Base-by-base conservation (phyloP, 2,888 invertebrate genomes). In the Tenthredo notha region DNA sequence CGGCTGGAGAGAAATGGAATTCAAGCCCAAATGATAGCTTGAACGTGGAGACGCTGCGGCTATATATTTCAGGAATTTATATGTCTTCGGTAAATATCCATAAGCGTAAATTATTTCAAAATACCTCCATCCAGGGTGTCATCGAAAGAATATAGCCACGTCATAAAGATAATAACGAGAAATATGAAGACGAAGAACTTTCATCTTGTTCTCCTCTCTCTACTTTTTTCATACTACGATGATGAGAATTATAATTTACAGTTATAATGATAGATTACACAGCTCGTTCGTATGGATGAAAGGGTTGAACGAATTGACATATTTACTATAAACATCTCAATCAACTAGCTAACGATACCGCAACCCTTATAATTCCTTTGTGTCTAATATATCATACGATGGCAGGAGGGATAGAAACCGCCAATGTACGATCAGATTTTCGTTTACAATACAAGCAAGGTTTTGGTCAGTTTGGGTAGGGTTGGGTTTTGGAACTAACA, bases 371-470 rank as follows among this genome's bases (percentile, higher is more conserved):
- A 74, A 74, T 74, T 43, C 43, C 72, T 43, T 43, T 15, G n/a
- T 43, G 67, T 25, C 43, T 15, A 40, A 40, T 40, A 43, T 74
- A 74, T 37, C 72, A 74, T 43, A 74, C 37, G 12, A 29, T 43
- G 43, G 4, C 10, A 12, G 43, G 18, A 74, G 21, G 43, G 72
- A 21, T 43, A 15, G 43, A 43, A 25, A 21, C 37, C 25, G n/a
- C 33, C n/a, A 77, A 77, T 77, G 15, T 50, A 77, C 54, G 50
- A 77, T 50, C 50, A 54, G 54, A 47, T 77, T 77, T 67, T 18
- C 33, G 67, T 67, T 77, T 77, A 54, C 29, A 21, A 40, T 4
- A 77, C 18, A 5, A 77, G 33, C 29, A 47, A 33, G 77, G 47
- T 50, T 54, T 29, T 47, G 47, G 77, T 77, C 77, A 77, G 77